Percentiles rank a stretch among this genome's conserved stretches.
Conservation (phyloP, 2,797 vertebrate genomes). For the Selene dorsalis region DNA sequence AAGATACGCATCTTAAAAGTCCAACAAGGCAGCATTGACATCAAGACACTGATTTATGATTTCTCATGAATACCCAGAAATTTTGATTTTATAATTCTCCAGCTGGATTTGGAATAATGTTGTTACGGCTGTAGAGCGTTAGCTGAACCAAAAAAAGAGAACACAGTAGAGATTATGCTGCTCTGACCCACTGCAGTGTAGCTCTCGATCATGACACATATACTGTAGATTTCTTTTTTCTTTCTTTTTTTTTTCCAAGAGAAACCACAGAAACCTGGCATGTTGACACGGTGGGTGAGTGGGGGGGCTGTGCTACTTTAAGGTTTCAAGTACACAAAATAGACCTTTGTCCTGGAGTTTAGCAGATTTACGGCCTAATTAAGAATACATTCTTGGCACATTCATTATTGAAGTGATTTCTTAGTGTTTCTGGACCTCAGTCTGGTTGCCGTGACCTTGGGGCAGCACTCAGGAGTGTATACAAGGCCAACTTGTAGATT, state of each 20-base stretch:
- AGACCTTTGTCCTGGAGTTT: conserved; percentile 33
- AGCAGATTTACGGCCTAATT: conserved; percentile 32
- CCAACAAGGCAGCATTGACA: neutral
- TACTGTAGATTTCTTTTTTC: neutral
- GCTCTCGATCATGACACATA: neutral
- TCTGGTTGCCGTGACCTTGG: neutral
- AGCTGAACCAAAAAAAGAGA: neutral
- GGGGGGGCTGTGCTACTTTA: neutral
- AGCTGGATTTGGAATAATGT: neutral
- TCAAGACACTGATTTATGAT: neutral
- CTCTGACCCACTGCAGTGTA: neutral
- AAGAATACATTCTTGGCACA: conserved; percentile 32
- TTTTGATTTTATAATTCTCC: neutral
- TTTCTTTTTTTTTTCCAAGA: neutral
- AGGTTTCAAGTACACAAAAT: conserved; percentile 18
- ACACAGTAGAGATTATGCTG: neutral
- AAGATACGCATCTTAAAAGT: neutral
- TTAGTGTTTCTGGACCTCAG: conserved; percentile 3
- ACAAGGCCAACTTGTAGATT: conserved; percentile 11
- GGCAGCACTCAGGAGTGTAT: neutral
- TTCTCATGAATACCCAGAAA: neutral
- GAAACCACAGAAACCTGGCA: neutral
- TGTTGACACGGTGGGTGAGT: neutral
- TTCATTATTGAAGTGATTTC: conserved; percentile 2
- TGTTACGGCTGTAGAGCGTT: neutral